Conservation (phyloP, 1,140 invertebrate genomes). For the Lepidotrigona ventralis region DNA sequence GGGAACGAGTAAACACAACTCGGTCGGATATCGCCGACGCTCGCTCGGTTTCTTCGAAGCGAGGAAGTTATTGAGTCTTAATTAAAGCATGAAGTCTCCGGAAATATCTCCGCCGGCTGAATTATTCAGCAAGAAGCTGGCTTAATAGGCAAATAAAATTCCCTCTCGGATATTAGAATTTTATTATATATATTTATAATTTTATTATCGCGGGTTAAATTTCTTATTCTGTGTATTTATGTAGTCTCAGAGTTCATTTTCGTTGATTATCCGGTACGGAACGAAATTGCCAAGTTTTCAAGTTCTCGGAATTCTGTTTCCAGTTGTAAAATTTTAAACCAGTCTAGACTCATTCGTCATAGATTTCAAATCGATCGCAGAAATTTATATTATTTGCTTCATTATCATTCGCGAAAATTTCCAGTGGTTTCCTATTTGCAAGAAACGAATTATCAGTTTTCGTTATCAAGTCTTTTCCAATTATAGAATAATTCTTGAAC, state of each 20-base stretch:
- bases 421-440: too few relatives aligned
- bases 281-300: too few relatives aligned
- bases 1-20: constrained; percentile 12
- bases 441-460: too few relatives aligned
- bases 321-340: too few relatives aligned
- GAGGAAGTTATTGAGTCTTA: constrained; percentile 4
- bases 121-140: neutral
- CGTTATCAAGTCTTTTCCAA: too few relatives aligned
- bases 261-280: too few relatives aligned
- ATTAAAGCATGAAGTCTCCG: neutral
- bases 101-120: neutral
- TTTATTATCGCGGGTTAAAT: neutral
- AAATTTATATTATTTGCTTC: too few relatives aligned
- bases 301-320: too few relatives aligned
- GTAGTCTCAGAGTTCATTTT: neutral
- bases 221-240: neutral
- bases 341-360: too few relatives aligned
- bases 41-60: neutral
- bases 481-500: too few relatives aligned
- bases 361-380: too few relatives aligned
- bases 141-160: neutral
- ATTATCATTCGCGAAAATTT: neutral
- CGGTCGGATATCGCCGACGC: neutral
- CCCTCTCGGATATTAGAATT: neutral
- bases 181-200: too few relatives aligned